Evolutionary conservation across 2,888 invertebrate genomes (phyloP), one percentile per base, ranked within the genome.

Genomic region (Drosophila anomelani): DNA sequence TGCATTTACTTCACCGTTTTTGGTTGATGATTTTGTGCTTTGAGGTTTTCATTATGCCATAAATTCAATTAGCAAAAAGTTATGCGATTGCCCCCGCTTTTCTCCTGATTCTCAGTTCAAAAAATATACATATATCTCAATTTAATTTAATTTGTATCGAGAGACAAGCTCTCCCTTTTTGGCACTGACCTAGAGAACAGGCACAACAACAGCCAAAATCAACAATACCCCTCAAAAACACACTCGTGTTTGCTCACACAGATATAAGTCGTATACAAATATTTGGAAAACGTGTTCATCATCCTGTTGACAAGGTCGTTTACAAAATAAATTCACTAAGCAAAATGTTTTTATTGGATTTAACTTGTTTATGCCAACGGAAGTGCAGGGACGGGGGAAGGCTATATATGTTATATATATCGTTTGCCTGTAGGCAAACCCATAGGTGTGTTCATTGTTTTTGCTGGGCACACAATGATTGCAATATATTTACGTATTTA

Each of bases 221-320:
- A 53, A 53, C 51, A 53, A 53, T 53, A 23, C 51, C 51, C 34
- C 51, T 20, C 20, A 15, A 34, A 53, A 15, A 53, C 51, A 53
- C 51, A 34, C 51, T 23, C 20, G 51, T 53, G 51, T 53, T 53
- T 53, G 61, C 43, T 15, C 32, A 38, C 36, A 59, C n/a, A 56
- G n/a, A 61, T 56, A 70, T 62, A 70, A 41, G 49, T 26, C 29
- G 68, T 46, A 46, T 13, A 51, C 75, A 84, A 84, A 85, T 84
- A 79, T 84, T 85, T 84, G 84, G 68, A 64, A 78, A 85, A 74
- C 79, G 81, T 84, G 83, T 85, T 83, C 79, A 84, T 81, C 83
- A 83, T 83, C 66, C 81, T 83, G 85, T 85, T 83, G 85, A 84
- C 83, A 84, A 84, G 85, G 83, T 83, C 81, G 75, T 76, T 85